Base-by-base conservation (phyloP, 1,140 invertebrate species). In the Bradynema listronoti region DNA sequence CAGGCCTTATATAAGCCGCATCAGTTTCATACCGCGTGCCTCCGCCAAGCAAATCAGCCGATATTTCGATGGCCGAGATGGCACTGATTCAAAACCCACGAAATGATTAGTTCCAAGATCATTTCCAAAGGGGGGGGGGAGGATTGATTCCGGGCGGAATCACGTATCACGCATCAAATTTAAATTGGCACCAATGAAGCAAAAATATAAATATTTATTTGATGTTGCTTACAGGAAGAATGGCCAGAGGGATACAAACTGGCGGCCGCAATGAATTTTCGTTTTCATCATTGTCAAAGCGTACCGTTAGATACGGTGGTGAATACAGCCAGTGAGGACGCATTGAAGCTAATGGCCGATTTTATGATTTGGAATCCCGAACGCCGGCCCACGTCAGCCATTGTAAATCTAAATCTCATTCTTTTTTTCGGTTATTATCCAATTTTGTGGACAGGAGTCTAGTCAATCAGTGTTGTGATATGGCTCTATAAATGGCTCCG, bases 171-270 rank as follows among this genome's bases (percentile, higher is more conserved):
- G n/a, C n/a, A n/a, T n/a, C n/a, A n/a, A n/a, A n/a, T n/a, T n/a
- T n/a, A n/a, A n/a, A n/a, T n/a, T n/a, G n/a, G n/a, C n/a, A n/a
- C n/a, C n/a, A n/a, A n/a, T n/a, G 24, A 56, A 7, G 30, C 4
- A 62, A 34, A 56, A 32, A 64, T 16, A 30, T 61, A 58, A 25
- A 46, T 64, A 11, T 36, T 46, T 14, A 45, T 64, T 14, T 33
- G 11, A 11, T 50, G 16, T n/a, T 43, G 14, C 16, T 78, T 80
- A 11, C 79, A 91, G 85, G 85, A 85, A 62, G 87, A 93, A 56
- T 98, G 94, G 94, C 85, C 89, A 0, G 93, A 98, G 72, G 93
- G 92, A 1, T 90, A 89, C 79, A 85, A 88, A 59, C 81, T 99
- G 46, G 92, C 94, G 0, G 84, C 87, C 2, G 86, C 87, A 36